Evolutionary conservation across 2,888 invertebrate genomes (phyloP).

Genomic region (Drosophila neotestacea): DNA sequence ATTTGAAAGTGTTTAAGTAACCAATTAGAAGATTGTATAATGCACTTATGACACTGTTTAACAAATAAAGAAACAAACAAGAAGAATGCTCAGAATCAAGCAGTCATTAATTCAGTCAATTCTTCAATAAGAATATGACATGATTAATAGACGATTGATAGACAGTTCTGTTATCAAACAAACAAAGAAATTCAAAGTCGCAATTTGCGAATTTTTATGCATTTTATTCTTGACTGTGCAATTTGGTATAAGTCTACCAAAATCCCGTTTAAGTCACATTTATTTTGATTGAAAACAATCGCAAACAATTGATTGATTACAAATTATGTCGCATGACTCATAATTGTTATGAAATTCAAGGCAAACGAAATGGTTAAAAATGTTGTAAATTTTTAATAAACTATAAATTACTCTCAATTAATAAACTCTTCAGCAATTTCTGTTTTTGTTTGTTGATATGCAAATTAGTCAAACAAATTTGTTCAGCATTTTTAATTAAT

Average conservation of each 20-base stretch:
- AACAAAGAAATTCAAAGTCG: not conserved
- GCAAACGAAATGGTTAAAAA: not conserved
- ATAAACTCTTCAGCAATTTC: not conserved
- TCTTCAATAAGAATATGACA: not conserved
- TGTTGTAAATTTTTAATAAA: not conserved
- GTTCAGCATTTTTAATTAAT: conserved; percentile 29
- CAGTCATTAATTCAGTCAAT: not conserved
- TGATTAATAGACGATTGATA: conserved; percentile 5
- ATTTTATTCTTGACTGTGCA: conserved; percentile 9
- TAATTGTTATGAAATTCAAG: conserved; percentile 34
- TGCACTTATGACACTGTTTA: not conserved
- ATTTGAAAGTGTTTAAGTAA: not conserved
- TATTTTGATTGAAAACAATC: conserved; percentile 1
- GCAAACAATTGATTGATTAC: conserved; percentile 24
- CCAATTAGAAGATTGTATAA: not conserved
- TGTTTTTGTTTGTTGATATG: not conserved
- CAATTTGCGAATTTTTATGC: not conserved
- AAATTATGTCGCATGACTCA: conserved; percentile 15
- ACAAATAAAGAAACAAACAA: not conserved
- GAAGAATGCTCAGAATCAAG: not conserved
- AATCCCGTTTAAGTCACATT: conserved; percentile 15
- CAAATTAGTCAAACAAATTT: conserved; percentile 17
- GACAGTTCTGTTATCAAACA: not conserved
- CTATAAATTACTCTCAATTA: conserved; percentile 14
- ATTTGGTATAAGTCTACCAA: not conserved